Evolutionary conservation across 2,113 vertebrate genomes (phyloP).

Genomic region (Alligator mississippiensis): DNA sequence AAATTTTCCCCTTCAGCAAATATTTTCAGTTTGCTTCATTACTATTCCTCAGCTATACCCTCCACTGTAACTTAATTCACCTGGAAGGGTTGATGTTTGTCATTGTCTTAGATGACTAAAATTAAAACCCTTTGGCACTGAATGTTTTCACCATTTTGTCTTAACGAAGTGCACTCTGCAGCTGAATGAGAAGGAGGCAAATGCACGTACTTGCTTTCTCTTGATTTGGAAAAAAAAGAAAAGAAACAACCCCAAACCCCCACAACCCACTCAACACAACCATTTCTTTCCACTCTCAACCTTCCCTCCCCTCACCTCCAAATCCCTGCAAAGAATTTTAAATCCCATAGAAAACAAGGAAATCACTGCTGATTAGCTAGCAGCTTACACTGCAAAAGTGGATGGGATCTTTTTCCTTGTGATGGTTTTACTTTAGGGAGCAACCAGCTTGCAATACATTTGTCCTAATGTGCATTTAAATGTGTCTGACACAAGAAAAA

Average conservation of each 20-base stretch:
- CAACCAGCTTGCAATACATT: slow-evolving; percentile 3
- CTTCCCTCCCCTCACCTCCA: not conserved
- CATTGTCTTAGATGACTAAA: not conserved
- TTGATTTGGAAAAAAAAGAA: not conserved
- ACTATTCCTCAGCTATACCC: not conserved
- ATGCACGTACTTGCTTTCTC: accelerated
- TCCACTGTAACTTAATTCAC: not conserved
- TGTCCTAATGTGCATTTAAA: not conserved
- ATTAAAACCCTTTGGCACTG: slow-evolving; percentile 7
- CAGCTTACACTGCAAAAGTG: slow-evolving; percentile 14
- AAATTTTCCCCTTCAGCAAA: not conserved
- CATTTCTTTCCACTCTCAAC: not conserved
- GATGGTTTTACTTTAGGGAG: slow-evolving; percentile 29
- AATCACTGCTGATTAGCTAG: not conserved
- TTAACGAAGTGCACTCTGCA: not conserved
- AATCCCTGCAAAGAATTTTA: slow-evolving; percentile 14
- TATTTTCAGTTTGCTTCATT: slow-evolving; percentile 39
- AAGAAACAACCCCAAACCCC: not conserved
- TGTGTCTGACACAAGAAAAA: not conserved
- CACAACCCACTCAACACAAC: too few relatives aligned
- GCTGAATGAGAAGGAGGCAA: not conserved
- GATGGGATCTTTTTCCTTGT: slow-evolving; percentile 13
- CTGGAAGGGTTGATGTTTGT: not conserved
- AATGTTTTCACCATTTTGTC: not conserved
- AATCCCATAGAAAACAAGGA: not conserved